Conservation (phyloP, 2,797 vertebrate genomes). For the Typhlichthys subterraneus region DNA sequence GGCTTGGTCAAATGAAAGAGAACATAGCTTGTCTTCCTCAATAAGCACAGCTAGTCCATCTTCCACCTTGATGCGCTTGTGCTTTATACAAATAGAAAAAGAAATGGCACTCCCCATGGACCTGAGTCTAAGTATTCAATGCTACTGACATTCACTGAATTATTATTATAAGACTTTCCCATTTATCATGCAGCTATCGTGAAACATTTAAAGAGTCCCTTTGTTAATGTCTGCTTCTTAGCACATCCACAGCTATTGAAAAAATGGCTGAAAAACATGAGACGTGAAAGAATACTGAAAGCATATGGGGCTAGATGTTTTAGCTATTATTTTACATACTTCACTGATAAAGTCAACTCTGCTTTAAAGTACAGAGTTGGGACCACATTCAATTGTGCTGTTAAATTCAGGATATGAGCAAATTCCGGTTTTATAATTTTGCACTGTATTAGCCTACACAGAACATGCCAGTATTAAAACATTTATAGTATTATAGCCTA, state of each 20-base stretch:
- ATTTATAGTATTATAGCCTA: too few relatives aligned
- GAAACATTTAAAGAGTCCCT: neutral
- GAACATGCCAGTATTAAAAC: too few relatives aligned
- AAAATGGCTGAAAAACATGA: neutral
- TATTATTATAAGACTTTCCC: conserved; percentile 32
- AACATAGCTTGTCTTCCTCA: conserved; percentile 60
- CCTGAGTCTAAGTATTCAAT: conserved; percentile 44
- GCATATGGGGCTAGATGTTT: too few relatives aligned
- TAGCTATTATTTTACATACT: too few relatives aligned
- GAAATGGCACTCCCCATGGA: conserved; percentile 35
- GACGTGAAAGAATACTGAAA: too few relatives aligned
- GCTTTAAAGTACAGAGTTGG: too few relatives aligned
- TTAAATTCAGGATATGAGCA: too few relatives aligned
- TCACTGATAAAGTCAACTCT: too few relatives aligned
- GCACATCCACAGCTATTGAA: conserved; percentile 18
- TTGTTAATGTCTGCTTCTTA: conserved; percentile 20
- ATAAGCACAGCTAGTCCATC: conserved; percentile 56
- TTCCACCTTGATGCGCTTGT: conserved; percentile 34
- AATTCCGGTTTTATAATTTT: too few relatives aligned
- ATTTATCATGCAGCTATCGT: conserved; percentile 24
- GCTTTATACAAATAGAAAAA: conserved; percentile 40
- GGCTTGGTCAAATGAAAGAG: conserved; percentile 55
- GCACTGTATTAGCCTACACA: too few relatives aligned
- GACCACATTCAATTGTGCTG: too few relatives aligned
- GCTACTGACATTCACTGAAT: conserved; percentile 46